Percentiles rank a stretch among this genome's conserved stretches.
Evolutionary conservation across 1,140 invertebrate species (phyloP).

Genomic region (Sitobion miscanthi): DNA sequence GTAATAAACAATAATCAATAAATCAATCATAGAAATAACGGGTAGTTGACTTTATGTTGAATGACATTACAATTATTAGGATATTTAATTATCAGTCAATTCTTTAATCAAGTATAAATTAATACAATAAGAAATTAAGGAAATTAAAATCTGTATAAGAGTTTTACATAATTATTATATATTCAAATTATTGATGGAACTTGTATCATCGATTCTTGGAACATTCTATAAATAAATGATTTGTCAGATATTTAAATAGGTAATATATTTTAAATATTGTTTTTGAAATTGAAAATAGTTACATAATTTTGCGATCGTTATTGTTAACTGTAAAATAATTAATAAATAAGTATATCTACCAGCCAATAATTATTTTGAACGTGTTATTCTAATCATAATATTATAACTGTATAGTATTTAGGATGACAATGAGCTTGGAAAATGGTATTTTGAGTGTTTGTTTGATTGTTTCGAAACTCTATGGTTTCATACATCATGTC

Average conservation of each 20-base stretch:
- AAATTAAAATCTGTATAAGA: background rate
- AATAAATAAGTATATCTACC: background rate
- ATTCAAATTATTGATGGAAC: background rate
- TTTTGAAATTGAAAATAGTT: background rate
- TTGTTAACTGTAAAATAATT: background rate
- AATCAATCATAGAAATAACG: background rate
- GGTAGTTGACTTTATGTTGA: background rate
- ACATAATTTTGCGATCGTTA: background rate
- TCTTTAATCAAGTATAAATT: background rate
- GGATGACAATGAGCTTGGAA: background rate
- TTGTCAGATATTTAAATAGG: background rate
- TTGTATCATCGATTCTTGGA: background rate
- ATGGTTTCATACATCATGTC: background rate
- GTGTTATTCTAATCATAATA: background rate
- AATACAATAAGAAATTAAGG: background rate
- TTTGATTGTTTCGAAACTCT: background rate
- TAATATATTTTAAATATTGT: background rate
- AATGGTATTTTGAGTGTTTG: background rate
- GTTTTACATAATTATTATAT: background rate
- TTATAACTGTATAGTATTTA: background rate
- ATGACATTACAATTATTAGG: background rate
- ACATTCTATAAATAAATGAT: background rate
- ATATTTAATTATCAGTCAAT: background rate
- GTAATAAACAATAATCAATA: background rate
- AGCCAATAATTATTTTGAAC: background rate